Evolutionary conservation across 2,113 vertebrate species (phyloP), one percentile per base, ranked within the genome.

Genomic region (Macrotus californicus): DNA sequence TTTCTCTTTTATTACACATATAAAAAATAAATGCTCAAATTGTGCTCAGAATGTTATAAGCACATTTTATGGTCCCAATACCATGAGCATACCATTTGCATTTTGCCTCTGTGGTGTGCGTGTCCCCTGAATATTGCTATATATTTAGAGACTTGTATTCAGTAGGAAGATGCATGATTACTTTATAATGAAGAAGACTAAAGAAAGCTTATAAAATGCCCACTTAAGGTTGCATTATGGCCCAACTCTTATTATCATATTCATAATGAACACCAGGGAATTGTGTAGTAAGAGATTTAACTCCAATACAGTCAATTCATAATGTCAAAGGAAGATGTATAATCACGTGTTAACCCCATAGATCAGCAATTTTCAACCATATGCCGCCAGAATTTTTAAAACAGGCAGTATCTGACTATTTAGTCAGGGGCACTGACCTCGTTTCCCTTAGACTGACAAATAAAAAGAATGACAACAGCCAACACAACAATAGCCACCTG

Each of bases 161-260:
- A 91, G 6, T 59, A 50, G 73, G 54, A 81, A 88, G 39, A 87
- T 83, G 8, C 31, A 67, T 39, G 41, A 70, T 89, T 80, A 85
- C 36, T 94, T 87, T 88, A 84, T 80, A 94, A 95, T 89, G 83
- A 95, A 93, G 72, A 93, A 92, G 69, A 67, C 21, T 29, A 83
- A 14, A 73, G 39, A 69, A 84, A 88, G 59, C 36, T 92, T 77
- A 56, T 89, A 64, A 84, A 70, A 84, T 91, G 69, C 2, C 21
- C 67, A 43, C 34, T 73, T 61, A 77, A 64, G 19, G 61, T 89
- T 87, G 83, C 93, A 87, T n/a, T 82, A 87, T 79, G 73, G 11
- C 56, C 41, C 5, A 15, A 75, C 6, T 94, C 26, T 50, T 56
- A 89, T 93, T 84, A 64, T 39, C 46, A 43, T 61, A 91, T 59